A percentile compares a stretch with the other conserved stretches of the same genome.
Evolutionary conservation across 2,113 vertebrate species (phyloP).

Genomic region (Pygoscelis antarcticus): DNA sequence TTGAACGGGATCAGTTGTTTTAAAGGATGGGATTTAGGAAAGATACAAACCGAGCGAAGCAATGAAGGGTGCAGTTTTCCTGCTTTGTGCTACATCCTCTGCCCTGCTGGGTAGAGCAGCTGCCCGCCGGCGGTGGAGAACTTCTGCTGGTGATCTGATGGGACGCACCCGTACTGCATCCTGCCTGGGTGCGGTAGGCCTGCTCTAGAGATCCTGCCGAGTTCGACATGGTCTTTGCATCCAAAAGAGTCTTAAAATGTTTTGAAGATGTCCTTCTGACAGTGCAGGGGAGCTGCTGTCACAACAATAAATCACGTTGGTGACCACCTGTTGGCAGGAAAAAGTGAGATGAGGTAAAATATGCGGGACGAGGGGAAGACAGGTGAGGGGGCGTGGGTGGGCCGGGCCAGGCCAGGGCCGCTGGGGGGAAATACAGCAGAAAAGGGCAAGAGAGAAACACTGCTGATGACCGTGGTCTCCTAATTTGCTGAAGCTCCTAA

Average conservation of each 20-base stretch:
- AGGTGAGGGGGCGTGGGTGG: rapidly evolving
- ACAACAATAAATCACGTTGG: background rate
- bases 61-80: background rate
- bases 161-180: rapidly evolving
- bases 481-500: background rate
- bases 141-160: background rate
- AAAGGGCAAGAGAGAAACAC: background rate
- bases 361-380: rapidly evolving
- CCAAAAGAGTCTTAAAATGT: background rate
- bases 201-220: background rate
- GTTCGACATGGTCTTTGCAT: background rate
- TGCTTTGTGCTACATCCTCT: background rate
- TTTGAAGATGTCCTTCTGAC: background rate
- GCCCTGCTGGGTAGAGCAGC: background rate
- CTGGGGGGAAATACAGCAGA: background rate
- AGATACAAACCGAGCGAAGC: background rate
- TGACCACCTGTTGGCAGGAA: rapidly evolving
- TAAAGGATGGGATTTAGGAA: background rate
- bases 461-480: background rate
- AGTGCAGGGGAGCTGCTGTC: background rate
- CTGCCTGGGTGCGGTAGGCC: background rate
- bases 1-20: background rate
- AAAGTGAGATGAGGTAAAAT: background rate
- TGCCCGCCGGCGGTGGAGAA: rapidly evolving
- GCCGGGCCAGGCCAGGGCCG: rapidly evolving